phyloP scores from a whole-genome alignment of 1,140 invertebrate species.

The Melipona quadrifasciata region DNA sequence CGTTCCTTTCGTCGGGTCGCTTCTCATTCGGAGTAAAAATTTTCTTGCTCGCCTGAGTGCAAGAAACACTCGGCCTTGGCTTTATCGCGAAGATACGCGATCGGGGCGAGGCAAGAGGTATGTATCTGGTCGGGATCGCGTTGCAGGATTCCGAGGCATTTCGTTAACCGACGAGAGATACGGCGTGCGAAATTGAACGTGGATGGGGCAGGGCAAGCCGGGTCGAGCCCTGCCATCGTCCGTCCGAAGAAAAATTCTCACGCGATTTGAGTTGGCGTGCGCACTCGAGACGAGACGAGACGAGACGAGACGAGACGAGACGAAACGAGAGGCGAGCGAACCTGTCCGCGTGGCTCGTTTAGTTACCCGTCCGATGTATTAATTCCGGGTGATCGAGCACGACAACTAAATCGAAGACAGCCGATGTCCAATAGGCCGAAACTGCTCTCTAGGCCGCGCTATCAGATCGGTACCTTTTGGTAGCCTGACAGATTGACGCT shows the following conservation, averaged over 20 bases:
- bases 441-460: constrained; percentile 67
- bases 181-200: constrained; percentile 9
- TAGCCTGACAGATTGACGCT: constrained; percentile 79
- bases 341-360: constrained; percentile 57
- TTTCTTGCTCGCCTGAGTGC: not conserved
- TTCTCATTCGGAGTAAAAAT: too few species aligned
- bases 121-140: too few species aligned
- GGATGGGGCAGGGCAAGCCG: not conserved
- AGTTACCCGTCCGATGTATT: constrained; percentile 70
- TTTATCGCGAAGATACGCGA: not conserved
- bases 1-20: not conserved
- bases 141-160: not conserved
- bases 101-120: not conserved
- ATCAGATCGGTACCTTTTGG: constrained; percentile 75
- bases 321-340: constrained; percentile 18
- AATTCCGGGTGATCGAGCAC: constrained; percentile 77
- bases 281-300: constrained; percentile 8
- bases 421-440: constrained; percentile 74
- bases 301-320: too few species aligned
- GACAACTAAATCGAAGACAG: constrained; percentile 79
- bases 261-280: constrained; percentile 27
- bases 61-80: not conserved
- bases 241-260: constrained; percentile 35
- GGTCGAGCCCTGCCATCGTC: too few species aligned
- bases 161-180: not conserved